These are phyloP conservation scores for Entomyzon cyanotis DNA, from an alignment of 2,113 vertebrate species.

Conservation along the genomic window DNA sequence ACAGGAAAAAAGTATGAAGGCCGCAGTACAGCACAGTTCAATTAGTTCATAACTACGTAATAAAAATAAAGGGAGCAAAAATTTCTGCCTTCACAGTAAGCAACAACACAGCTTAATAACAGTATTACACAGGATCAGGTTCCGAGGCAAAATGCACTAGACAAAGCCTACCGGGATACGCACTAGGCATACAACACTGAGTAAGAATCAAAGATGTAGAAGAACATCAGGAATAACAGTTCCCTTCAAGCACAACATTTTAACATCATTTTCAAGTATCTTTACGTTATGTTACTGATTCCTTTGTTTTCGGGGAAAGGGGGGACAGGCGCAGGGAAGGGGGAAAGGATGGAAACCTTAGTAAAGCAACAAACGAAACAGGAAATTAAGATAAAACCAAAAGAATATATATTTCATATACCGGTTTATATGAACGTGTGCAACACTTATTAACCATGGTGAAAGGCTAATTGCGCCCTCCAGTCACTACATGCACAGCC, in stretches of 20 bases:
- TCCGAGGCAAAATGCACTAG: slow-evolving; percentile 74
- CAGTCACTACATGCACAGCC: slow-evolving; percentile 82
- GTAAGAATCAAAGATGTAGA: slow-evolving; percentile 71
- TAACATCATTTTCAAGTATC: slow-evolving; percentile 74
- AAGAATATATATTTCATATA: slow-evolving; percentile 74
- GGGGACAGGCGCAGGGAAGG: slow-evolving; percentile 39
- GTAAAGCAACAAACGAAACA: slow-evolving; percentile 71
- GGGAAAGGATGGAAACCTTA: slow-evolving; percentile 56
- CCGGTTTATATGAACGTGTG: slow-evolving; percentile 72
- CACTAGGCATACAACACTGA: slow-evolving; percentile 73
- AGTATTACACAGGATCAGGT: slow-evolving; percentile 77
- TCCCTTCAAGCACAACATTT: slow-evolving; percentile 71
- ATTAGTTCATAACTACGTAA: slow-evolving; percentile 68
- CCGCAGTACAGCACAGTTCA: slow-evolving; percentile 69
- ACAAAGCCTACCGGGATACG: slow-evolving; percentile 69
- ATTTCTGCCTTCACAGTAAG: slow-evolving; percentile 77
- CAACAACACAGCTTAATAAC: slow-evolving; percentile 78
- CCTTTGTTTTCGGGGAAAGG: slow-evolving; percentile 28
- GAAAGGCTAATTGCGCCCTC: slow-evolving; percentile 74
- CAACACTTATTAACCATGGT: slow-evolving; percentile 74
- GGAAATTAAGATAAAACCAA: slow-evolving; percentile 67
- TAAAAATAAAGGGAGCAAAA: slow-evolving; percentile 73
- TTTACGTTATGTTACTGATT: slow-evolving; percentile 49
- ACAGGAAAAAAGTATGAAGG: slow-evolving; percentile 59
- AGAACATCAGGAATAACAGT: slow-evolving; percentile 66